Conservation (phyloP, 1,140 invertebrate species). For the Drosophila persimilis region DNA sequence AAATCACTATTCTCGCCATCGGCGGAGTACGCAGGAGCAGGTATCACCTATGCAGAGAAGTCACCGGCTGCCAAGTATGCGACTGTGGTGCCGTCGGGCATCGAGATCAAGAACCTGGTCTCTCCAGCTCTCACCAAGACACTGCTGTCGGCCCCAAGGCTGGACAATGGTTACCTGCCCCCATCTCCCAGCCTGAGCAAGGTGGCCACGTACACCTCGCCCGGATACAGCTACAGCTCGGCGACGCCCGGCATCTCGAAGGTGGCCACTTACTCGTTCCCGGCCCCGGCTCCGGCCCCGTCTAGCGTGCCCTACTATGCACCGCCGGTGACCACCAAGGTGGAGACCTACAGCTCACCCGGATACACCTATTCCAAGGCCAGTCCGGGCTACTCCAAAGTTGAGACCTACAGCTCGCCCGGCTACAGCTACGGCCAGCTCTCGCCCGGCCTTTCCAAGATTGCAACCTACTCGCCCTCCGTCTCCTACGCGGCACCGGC, state of each 20-base stretch:
- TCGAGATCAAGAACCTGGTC: conserved; percentile 72
- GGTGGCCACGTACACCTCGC: conserved; percentile 62
- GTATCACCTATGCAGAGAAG: conserved; percentile 76
- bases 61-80: conserved; percentile 78
- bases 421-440: conserved; percentile 50
- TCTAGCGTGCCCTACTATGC: conserved; percentile 50
- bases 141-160: conserved; percentile 37
- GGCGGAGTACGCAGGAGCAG: conserved; percentile 57
- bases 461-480: conserved; percentile 65
- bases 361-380: conserved; percentile 65
- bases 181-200: conserved; percentile 42
- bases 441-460: conserved; percentile 40
- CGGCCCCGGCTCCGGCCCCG: neutral
- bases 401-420: conserved; percentile 68
- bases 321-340: conserved; percentile 60
- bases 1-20: conserved; percentile 59
- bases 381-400: conserved; percentile 70
- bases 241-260: conserved; percentile 62
- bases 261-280: conserved; percentile 58
- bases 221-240: conserved; percentile 58
- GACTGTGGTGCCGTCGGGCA: conserved; percentile 69
- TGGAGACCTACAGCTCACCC: conserved; percentile 65
- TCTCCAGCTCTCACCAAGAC: conserved; percentile 59
- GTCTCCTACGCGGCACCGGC: conserved; percentile 52
- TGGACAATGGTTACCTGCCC: conserved; percentile 53